Conservation (phyloP, 2,888 invertebrate genomes). For the Cerastoderma edule region DNA sequence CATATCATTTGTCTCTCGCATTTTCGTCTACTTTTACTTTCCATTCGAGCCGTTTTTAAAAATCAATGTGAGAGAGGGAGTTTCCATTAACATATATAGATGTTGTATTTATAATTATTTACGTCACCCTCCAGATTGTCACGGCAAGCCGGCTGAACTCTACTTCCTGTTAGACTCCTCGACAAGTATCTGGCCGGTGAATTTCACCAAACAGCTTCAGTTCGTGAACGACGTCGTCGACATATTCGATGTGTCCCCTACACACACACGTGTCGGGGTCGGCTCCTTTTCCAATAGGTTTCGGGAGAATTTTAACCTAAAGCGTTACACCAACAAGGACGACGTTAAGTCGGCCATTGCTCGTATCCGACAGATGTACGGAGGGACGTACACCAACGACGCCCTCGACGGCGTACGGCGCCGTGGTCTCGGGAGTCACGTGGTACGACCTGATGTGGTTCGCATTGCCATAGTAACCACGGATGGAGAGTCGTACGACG, state of each 20-base stretch:
- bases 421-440: conserved; percentile 28
- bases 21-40: too few species aligned
- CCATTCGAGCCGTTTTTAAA: too few species aligned
- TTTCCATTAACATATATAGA: too few species aligned
- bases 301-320: conserved; percentile 38
- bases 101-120: background rate
- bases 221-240: conserved; percentile 67
- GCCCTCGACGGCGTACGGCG: conserved; percentile 56
- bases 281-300: conserved; percentile 58
- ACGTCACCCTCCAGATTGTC: conserved; percentile 51
- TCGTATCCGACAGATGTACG: conserved; percentile 47
- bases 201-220: conserved; percentile 67
- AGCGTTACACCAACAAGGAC: conserved; percentile 38
- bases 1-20: too few species aligned
- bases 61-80: too few species aligned
- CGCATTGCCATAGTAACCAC: conserved; percentile 61
- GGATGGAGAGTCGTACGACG: conserved; percentile 57
- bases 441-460: conserved; percentile 52
- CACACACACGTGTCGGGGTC: conserved; percentile 61
- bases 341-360: conserved; percentile 43
- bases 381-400: conserved; percentile 58
- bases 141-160: conserved; percentile 61
- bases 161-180: conserved; percentile 66
- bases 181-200: conserved; percentile 67
- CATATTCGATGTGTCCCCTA: conserved; percentile 61